Conservation (phyloP, 1,140 invertebrate species). For the Mactra quadrangularis region DNA sequence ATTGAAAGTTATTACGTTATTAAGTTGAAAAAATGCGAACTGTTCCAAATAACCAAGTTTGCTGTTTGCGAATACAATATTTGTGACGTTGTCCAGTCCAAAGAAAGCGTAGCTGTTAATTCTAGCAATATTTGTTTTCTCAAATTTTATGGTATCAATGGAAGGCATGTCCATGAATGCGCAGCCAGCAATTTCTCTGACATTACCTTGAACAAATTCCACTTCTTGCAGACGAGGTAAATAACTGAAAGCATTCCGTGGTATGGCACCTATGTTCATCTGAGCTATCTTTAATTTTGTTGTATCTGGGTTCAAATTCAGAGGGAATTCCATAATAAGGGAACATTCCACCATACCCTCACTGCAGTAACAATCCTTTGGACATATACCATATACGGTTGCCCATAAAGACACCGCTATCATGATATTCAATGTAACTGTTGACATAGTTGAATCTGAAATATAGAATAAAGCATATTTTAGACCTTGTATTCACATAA, state of each 20-base stretch:
- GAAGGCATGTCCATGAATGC: too few relatives aligned
- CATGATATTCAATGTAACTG: too few relatives aligned
- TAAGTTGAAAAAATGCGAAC: constrained; percentile 3
- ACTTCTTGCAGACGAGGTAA: neutral
- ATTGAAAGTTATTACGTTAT: neutral
- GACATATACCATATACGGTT: neutral
- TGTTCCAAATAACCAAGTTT: neutral
- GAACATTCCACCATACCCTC: neutral
- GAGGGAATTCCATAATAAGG: neutral
- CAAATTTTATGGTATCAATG: too few relatives aligned
- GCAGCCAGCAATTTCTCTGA: too few relatives aligned
- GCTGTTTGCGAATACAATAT: neutral
- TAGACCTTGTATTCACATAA: too few relatives aligned
- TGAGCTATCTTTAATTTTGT: neutral
- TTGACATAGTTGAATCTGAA: too few relatives aligned
- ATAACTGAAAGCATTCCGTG: neutral
- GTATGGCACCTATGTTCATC: neutral
- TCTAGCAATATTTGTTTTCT: neutral
- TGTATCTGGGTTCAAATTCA: neutral
- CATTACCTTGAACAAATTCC: neutral
- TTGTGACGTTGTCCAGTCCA: neutral
- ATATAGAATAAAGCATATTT: too few relatives aligned
- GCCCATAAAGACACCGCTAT: neutral
- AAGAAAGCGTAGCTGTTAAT: constrained; percentile 2
- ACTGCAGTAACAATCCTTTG: neutral